Percentiles rank a stretch among this genome's conserved stretches.
phyloP scores from a whole-genome alignment of 1,140 invertebrate species.

The Atta cephalotes region DNA sequence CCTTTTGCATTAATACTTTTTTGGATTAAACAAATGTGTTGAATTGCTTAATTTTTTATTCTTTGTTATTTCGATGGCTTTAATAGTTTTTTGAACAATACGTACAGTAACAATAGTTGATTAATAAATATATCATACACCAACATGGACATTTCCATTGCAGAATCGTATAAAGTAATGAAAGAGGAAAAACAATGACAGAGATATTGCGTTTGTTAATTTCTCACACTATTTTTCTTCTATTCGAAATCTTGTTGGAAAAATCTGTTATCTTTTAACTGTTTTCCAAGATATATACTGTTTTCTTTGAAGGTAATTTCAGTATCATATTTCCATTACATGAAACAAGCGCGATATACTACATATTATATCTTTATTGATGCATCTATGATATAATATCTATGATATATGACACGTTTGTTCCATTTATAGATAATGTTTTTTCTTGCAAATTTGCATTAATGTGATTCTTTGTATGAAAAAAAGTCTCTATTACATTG shows the following conservation, averaged over 20 bases:
- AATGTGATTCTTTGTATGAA: not conserved
- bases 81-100: not conserved
- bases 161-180: not conserved
- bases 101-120: not conserved
- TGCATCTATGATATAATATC: not conserved
- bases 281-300: not conserved
- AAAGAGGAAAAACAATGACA: slow-evolving; percentile 31
- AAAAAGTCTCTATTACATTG: slow-evolving; percentile 7
- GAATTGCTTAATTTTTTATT: slow-evolving; percentile 1
- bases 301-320: slow-evolving; percentile 23
- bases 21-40: not conserved
- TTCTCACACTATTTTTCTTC: slow-evolving; percentile 21
- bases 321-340: not conserved
- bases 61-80: not conserved
- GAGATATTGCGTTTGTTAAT: slow-evolving; percentile 26
- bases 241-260: slow-evolving; percentile 5
- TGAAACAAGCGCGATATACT: not conserved
- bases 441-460: not conserved
- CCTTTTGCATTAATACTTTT: not conserved
- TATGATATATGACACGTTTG: not conserved
- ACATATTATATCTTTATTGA: not conserved
- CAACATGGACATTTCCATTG: not conserved
- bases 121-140: not conserved
- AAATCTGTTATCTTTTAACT: slow-evolving; percentile 8
- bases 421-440: not conserved